phyloP scores from a whole-genome alignment of 2,797 vertebrate species.

The Cirrhinus molitorella region DNA sequence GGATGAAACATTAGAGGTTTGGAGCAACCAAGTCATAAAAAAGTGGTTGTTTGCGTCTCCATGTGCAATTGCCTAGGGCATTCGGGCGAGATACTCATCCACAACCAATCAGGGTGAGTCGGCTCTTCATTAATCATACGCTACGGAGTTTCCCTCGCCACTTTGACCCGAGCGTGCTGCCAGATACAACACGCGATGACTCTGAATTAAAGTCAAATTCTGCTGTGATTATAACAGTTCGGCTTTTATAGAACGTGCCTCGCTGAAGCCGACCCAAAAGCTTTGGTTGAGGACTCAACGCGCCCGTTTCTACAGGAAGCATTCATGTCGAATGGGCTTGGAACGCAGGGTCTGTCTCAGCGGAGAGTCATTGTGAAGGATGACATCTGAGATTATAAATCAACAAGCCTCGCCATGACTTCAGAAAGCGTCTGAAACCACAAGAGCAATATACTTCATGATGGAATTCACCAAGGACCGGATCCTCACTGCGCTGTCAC shows the following conservation, averaged over 20 bases:
- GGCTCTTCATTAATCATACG: conserved; percentile 22
- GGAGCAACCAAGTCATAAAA: conserved; percentile 52
- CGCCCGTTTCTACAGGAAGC: conserved; percentile 10
- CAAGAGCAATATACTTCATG: conserved; percentile 74
- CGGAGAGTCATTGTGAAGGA: conserved; percentile 64
- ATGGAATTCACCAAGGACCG: conserved; percentile 79
- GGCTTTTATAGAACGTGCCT: not conserved
- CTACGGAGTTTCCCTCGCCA: not conserved
- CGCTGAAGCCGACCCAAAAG: not conserved
- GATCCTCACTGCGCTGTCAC: conserved; percentile 77
- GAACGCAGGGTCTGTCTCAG: conserved; percentile 56
- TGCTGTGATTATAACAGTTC: conserved; percentile 8
- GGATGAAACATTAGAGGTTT: conserved; percentile 67
- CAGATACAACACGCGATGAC: conserved; percentile 5
- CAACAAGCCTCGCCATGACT: conserved; percentile 67
- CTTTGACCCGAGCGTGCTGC: not conserved
- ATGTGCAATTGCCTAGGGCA: conserved; percentile 31
- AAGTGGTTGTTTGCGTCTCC: conserved; percentile 32
- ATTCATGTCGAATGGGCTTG: conserved; percentile 46
- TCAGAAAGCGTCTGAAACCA: conserved; percentile 74
- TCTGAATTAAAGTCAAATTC: not conserved
- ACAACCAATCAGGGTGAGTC: conserved; percentile 29
- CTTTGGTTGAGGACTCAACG: conserved; percentile 27
- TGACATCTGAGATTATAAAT: conserved; percentile 72
- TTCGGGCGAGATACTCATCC: not conserved